A percentile compares a stretch with the other conserved stretches of the same genome.
Conservation (phyloP, 2,113 vertebrate genomes). For the Paramormyrops kingsleyae region DNA sequence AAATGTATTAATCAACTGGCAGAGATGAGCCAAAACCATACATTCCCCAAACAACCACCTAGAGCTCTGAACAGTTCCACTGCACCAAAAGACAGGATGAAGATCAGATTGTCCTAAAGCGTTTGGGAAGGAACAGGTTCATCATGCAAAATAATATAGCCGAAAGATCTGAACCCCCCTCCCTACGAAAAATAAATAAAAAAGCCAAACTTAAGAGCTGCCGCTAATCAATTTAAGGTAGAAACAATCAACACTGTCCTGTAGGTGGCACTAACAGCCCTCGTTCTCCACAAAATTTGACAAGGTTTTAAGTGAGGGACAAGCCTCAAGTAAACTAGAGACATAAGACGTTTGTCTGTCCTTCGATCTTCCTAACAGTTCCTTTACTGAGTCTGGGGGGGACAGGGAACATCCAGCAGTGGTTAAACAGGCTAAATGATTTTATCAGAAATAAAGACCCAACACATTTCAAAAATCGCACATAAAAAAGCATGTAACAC, state of each 20-base stretch:
- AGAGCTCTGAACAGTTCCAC: not conserved
- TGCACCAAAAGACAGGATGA: not conserved
- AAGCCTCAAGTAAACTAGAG: not conserved
- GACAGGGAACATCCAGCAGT: not conserved
- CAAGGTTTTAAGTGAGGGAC: not conserved
- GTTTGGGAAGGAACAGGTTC: not conserved
- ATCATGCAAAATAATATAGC: not conserved
- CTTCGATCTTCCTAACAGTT: not conserved
- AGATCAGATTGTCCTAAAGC: not conserved
- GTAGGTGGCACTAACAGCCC: not conserved
- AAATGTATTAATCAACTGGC: not conserved
- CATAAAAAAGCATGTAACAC: not conserved
- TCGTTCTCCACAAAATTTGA: not conserved
- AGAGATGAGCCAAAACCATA: not conserved
- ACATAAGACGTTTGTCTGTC: not conserved
- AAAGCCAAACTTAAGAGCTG: not conserved
- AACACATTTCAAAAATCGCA: not conserved
- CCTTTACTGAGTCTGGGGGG: not conserved
- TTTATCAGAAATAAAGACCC: not conserved
- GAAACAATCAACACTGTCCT: not conserved
- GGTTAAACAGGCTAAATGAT: not conserved
- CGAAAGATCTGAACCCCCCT: not conserved
- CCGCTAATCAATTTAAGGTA: not conserved
- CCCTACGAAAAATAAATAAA: not conserved
- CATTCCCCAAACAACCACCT: not conserved